A percentile compares a stretch with the other conserved stretches of the same genome.
These are phyloP conservation scores for Aphaenogaster ashmeadi DNA, from an alignment of 1,140 invertebrate species.

Conservation along the genomic window DNA sequence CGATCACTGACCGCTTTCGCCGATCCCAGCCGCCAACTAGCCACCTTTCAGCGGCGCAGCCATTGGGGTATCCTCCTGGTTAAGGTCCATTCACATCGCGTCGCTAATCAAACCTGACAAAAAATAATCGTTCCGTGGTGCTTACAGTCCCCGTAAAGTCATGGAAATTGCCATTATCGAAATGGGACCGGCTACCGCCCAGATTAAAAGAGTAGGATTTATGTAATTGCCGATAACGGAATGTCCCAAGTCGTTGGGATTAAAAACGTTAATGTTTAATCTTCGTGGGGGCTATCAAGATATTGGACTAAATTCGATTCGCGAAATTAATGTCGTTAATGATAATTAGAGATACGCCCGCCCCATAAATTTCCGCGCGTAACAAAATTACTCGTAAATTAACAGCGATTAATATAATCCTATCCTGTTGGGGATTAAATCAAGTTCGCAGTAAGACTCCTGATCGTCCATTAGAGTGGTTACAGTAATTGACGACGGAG, in stretches of 20 bases:
- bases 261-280: slow-evolving; percentile 47
- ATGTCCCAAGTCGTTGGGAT: slow-evolving; percentile 42
- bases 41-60: slow-evolving; percentile 78
- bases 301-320: slow-evolving; percentile 15
- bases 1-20: slow-evolving; percentile 80
- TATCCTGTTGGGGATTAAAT: not conserved
- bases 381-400: slow-evolving; percentile 23
- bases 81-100: slow-evolving; percentile 78
- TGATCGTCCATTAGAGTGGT: not conserved
- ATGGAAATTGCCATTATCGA: slow-evolving; percentile 67
- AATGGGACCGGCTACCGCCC: slow-evolving; percentile 31
- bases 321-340: slow-evolving; percentile 18
- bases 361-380: not conserved
- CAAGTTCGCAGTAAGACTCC: not conserved
- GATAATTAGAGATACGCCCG: slow-evolving; percentile 39
- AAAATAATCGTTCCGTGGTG: slow-evolving; percentile 32
- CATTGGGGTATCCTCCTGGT: slow-evolving; percentile 76
- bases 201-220: slow-evolving; percentile 58
- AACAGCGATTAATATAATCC: slow-evolving; percentile 20
- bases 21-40: slow-evolving; percentile 78
- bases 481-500: slow-evolving; percentile 18
- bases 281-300: slow-evolving; percentile 18
- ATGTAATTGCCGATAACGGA: slow-evolving; percentile 62
- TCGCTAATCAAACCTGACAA: slow-evolving; percentile 77
- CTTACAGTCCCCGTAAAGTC: slow-evolving; percentile 61